Base-by-base conservation (phyloP, 2,888 invertebrate genomes). In the Lacanobia oleracea region DNA sequence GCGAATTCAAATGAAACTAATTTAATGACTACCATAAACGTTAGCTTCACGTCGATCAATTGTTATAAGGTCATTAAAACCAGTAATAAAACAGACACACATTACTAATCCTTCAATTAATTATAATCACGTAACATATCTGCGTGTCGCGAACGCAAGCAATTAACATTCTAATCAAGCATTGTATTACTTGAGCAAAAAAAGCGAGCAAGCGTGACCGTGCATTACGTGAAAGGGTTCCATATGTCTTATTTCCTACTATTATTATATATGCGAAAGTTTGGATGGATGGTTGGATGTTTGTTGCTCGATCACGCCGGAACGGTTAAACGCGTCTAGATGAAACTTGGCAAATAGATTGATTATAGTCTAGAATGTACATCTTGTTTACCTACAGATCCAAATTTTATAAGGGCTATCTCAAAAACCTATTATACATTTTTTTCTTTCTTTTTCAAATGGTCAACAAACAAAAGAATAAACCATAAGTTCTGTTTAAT, bases 111-210 rank as follows among this genome's bases (percentile, higher is more conserved):
- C 85, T 61, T 72, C 85, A 85, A 82, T 85, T 86, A 85, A 82
- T 85, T 86, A 86, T 53, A 72, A 72, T 43, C 69, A 85, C 81
- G 83, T 86, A 85, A 85, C 83, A 86, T 81, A 86, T 85, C 85
- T 87, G 85, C 88, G 88, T 87, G 88, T 85, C 77, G 72, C 77
- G 79, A 83, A 80, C 75, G 79, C 82, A 69, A 65, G 67, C 88
- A 91, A 91, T 91, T 90, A 84, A 82, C 81, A 83, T 84, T 85
- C 78, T 89, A 88, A 89, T 86, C 86, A 88, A 86, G 86, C 86
- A 91, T 91, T 91, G 90, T 89, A 84, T 87, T 86, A 79, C 82
- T 84, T 66, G 80, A 68, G 72, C 69, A 82, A 79, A 82, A 86
- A 85, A 79, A 73, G 12, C 62, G 56, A 72, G 61, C 62, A 77